Evolutionary conservation across 2,888 invertebrate species (phyloP).

Genomic region (Lasioglossum figueresi): DNA sequence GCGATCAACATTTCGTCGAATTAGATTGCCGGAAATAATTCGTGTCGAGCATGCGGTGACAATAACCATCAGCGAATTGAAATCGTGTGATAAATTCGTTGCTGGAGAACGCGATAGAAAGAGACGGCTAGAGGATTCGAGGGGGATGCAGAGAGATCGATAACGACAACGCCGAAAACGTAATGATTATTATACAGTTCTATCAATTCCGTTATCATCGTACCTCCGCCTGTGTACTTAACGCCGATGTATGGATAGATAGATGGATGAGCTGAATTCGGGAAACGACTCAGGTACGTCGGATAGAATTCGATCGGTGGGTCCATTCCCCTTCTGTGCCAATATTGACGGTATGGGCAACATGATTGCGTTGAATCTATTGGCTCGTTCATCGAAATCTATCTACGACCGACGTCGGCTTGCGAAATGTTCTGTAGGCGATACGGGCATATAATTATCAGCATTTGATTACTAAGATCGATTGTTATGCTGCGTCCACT

Average conservation of each 20-base stretch:
- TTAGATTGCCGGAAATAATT: conserved; percentile 51
- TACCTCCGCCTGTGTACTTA: conserved; percentile 49
- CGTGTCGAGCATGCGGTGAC: conserved; percentile 28
- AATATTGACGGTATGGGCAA: conserved; percentile 69
- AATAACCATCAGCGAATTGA: conserved; percentile 54
- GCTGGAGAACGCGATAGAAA: background rate
- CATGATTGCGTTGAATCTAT: conserved; percentile 62
- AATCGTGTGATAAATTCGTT: conserved; percentile 37
- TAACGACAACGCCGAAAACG: conserved; percentile 24
- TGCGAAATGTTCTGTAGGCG: background rate
- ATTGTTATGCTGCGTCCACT: background rate
- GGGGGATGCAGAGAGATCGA: background rate
- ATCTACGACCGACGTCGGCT: conserved; percentile 29
- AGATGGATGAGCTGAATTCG: conserved; percentile 59
- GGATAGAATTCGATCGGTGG: conserved; percentile 45
- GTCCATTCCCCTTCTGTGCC: conserved; percentile 62
- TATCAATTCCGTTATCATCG: conserved; percentile 61
- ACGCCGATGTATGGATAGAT: conserved; percentile 17
- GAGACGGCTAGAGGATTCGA: background rate
- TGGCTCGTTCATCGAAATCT: conserved; percentile 28
- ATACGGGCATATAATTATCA: conserved; percentile 36
- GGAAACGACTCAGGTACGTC: conserved; percentile 26
- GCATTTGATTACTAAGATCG: background rate
- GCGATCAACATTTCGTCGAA: conserved; percentile 48
- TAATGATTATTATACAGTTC: conserved; percentile 69